Evolutionary conservation across 2,797 vertebrate genomes (phyloP).

Genomic region (Naso thynnoides): DNA sequence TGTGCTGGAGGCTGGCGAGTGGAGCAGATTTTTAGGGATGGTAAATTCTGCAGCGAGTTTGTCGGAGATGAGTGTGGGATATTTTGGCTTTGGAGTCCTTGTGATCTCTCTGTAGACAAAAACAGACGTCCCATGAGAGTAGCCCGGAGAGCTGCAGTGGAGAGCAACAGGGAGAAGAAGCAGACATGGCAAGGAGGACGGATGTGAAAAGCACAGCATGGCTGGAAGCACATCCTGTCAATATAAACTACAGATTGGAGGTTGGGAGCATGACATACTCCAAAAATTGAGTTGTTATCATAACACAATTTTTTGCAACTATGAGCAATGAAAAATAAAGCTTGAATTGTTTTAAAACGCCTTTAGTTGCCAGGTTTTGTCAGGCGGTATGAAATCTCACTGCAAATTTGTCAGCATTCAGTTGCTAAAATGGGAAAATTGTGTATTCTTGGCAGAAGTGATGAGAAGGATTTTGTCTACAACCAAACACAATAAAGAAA

Average conservation of each 20-base stretch:
- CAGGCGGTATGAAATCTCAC: constrained; percentile 18
- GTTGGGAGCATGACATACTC: neutral
- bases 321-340: constrained; percentile 9
- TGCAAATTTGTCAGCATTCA: neutral
- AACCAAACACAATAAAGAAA: neutral
- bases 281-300: constrained; percentile 12
- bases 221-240: neutral
- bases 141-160: neutral
- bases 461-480: neutral
- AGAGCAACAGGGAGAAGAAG: neutral
- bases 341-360: constrained; percentile 13
- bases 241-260: neutral
- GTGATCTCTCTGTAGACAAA: constrained; percentile 5
- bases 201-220: neutral
- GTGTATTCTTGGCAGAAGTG: neutral
- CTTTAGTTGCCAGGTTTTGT: constrained; percentile 13
- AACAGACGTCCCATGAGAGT: neutral
- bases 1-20: constrained; percentile 33
- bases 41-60: constrained; percentile 11
- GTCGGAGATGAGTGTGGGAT: constrained; percentile 5
- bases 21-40: constrained; percentile 14
- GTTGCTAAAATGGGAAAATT: neutral
- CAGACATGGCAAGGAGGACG: neutral
- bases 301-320: constrained; percentile 1
- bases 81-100: constrained; percentile 14